Percentiles rank a stretch among this genome's conserved stretches.
Evolutionary conservation across 2,113 vertebrate species (phyloP).

Genomic region (Saccopteryx leptura): DNA sequence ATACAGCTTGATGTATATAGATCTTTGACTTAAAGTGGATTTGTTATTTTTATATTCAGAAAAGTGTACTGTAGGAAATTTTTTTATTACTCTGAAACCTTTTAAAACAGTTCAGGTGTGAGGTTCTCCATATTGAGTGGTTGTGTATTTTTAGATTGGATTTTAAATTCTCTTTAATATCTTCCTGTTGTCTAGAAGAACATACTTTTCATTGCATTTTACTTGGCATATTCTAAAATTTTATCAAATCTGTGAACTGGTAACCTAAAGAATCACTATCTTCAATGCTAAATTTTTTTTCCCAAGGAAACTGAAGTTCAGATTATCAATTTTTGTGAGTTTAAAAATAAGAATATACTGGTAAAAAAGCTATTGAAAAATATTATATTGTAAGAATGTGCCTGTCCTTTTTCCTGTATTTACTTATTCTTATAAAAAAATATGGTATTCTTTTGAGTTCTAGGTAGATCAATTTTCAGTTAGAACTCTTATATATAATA

Average conservation of each 20-base stretch:
- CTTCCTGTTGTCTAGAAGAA: neutral
- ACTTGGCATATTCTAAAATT: neutral
- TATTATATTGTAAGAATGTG: neutral
- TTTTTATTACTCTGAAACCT: too few relatives aligned
- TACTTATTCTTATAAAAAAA: slow-evolving; percentile 8
- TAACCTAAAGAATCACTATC: neutral
- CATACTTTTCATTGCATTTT: slow-evolving; percentile 1
- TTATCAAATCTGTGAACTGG: neutral
- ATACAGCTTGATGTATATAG: neutral
- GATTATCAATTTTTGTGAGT: neutral
- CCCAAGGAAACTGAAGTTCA: neutral
- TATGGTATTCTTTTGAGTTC: slow-evolving; percentile 4
- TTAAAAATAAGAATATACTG: slow-evolving; percentile 16
- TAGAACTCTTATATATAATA: neutral
- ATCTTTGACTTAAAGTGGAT: slow-evolving; percentile 43
- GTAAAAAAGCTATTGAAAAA: slow-evolving; percentile 1
- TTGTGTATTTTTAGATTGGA: neutral
- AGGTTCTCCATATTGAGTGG: neutral
- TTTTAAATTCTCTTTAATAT: slow-evolving; percentile 31
- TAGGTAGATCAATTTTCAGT: slow-evolving; percentile 12
- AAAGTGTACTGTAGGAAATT: too few relatives aligned
- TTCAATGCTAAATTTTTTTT: slow-evolving; percentile 18
- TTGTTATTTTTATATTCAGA: neutral
- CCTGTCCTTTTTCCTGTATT: neutral
- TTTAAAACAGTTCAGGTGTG: too few relatives aligned